Conservation (phyloP, 2,113 vertebrate species). For the Crotalus horridus region DNA sequence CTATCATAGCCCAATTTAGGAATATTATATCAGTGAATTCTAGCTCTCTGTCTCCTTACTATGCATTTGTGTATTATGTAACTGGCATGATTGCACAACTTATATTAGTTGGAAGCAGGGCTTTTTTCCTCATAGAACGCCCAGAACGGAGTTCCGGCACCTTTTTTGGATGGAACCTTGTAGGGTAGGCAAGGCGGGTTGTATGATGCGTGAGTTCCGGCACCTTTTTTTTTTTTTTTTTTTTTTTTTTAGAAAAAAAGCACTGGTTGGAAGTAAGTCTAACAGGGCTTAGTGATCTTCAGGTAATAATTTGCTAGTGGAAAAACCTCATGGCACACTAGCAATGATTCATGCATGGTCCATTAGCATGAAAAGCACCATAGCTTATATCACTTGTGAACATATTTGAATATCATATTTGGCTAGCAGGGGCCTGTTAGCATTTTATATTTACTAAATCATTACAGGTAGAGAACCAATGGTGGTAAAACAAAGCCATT, state of each 20-base stretch:
- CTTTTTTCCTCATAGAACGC: no score
- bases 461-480: background rate
- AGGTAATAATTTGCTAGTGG: background rate
- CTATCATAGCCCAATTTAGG: background rate
- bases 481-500: conserved; percentile 3
- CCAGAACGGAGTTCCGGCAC: no score
- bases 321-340: background rate
- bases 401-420: background rate
- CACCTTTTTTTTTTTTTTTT: no score
- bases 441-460: background rate
- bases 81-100: background rate
- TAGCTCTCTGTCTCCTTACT: background rate
- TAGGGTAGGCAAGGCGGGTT: no score
- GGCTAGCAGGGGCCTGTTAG: background rate
- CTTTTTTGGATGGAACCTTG: no score
- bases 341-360: background rate
- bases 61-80: background rate
- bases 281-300: background rate
- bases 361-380: background rate
- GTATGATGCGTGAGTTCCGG: no score
- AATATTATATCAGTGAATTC: background rate
- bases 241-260: no score
- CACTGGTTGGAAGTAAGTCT: background rate
- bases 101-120: background rate
- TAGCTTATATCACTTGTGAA: background rate